These are phyloP conservation scores for Neotoxoptera formosana DNA, from an alignment of 1,140 invertebrate genomes.

Conservation along the genomic window DNA sequence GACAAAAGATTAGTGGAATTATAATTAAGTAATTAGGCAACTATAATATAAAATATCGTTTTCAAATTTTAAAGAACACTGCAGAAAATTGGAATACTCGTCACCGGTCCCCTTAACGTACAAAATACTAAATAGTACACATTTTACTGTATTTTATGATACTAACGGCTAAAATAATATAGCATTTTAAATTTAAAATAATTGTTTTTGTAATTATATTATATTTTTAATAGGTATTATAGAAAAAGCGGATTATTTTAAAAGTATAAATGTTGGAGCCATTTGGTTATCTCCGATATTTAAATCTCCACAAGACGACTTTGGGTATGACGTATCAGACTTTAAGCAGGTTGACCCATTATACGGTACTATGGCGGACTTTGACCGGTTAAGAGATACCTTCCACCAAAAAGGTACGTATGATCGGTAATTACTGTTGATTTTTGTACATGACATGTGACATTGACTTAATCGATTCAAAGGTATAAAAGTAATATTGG, in stretches of 20 bases:
- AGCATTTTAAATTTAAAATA: background rate
- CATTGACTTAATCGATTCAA: constrained; percentile 53
- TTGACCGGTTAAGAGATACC: constrained; percentile 67
- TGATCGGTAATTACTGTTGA: constrained; percentile 61
- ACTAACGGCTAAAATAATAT: background rate
- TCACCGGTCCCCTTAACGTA: no score
- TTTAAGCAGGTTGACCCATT: constrained; percentile 65
- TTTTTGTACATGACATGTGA: background rate
- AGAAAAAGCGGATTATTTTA: constrained; percentile 71
- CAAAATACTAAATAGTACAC: no score
- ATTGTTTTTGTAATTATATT: background rate
- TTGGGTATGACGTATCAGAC: constrained; percentile 78
- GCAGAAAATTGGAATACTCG: no score
- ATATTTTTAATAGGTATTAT: constrained; percentile 66
- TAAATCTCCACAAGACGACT: constrained; percentile 73
- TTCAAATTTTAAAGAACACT: no score
- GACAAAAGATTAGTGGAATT: no score
- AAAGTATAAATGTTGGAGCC: constrained; percentile 71
- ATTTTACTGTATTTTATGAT: background rate
- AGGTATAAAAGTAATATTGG: constrained; percentile 81
- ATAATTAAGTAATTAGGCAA: no score
- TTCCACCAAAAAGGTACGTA: constrained; percentile 59
- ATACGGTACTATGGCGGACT: constrained; percentile 70
- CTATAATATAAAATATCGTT: no score
- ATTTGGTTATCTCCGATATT: constrained; percentile 79